Conservation (phyloP, 2,113 vertebrate genomes). For the Anser brachyrhynchus region DNA sequence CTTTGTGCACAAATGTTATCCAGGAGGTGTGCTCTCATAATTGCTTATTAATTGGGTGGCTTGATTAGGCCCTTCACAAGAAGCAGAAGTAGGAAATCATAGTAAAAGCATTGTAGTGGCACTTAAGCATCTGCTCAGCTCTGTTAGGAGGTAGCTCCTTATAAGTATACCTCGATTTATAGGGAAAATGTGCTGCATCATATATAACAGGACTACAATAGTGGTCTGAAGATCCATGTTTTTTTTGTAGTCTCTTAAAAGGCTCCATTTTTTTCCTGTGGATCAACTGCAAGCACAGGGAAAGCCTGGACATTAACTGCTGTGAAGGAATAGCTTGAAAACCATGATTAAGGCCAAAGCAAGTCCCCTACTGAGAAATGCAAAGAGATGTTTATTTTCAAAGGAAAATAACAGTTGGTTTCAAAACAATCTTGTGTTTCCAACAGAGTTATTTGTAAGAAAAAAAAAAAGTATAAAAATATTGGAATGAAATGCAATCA, state of each 20-base stretch:
- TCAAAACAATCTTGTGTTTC: slow-evolving; percentile 51
- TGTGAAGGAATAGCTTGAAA: slow-evolving; percentile 22
- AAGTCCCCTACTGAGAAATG: slow-evolving; percentile 1
- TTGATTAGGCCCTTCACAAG: neutral
- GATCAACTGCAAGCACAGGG: neutral
- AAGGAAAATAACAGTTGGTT: slow-evolving; percentile 36
- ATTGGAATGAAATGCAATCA: slow-evolving; percentile 25
- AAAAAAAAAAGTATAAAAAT: slow-evolving; percentile 20
- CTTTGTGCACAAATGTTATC: neutral
- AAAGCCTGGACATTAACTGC: neutral
- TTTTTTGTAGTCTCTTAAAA: neutral
- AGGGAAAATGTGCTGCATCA: neutral
- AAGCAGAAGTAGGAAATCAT: neutral
- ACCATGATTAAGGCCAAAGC: slow-evolving; percentile 14
- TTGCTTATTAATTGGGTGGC: neutral
- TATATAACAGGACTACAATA: neutral
- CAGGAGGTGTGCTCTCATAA: neutral
- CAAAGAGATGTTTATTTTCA: slow-evolving; percentile 50
- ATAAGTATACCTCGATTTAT: neutral
- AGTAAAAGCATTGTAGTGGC: neutral
- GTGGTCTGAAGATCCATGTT: neutral
- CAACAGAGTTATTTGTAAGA: slow-evolving; percentile 19
- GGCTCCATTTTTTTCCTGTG: neutral
- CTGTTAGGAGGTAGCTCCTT: neutral
- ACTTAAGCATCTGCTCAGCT: neutral